Percentiles rank a stretch among this genome's conserved stretches.
Conservation (phyloP, 2,113 vertebrate species). For the Paralichthys olivaceus region DNA sequence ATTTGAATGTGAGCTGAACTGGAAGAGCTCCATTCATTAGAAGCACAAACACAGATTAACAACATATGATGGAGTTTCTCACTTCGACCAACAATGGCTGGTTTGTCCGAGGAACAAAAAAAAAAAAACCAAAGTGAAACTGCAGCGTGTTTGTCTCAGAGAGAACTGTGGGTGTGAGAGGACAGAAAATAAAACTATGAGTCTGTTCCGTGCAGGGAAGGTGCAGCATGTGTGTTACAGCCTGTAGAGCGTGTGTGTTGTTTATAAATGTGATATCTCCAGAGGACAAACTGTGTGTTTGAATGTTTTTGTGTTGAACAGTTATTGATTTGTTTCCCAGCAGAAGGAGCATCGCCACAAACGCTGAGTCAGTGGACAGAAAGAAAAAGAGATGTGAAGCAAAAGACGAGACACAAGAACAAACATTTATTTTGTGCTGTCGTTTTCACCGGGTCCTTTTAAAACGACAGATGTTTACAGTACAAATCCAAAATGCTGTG, state of each 20-base stretch:
- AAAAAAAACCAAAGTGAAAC: no score
- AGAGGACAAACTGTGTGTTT: neutral
- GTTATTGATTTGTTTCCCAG: neutral
- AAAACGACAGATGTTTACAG: no score
- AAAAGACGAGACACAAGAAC: neutral
- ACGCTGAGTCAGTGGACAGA: neutral
- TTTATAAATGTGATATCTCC: neutral
- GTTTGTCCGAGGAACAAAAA: no score
- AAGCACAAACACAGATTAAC: slow-evolving; percentile 1
- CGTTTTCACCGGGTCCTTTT: no score
- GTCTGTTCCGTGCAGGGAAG: no score
- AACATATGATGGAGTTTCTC: neutral
- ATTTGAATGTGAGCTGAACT: neutral
- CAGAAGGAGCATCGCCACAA: neutral
- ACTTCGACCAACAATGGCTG: no score
- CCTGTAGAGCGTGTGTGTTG: neutral
- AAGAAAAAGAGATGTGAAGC: no score
- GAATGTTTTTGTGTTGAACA: neutral
- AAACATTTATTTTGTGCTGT: no score
- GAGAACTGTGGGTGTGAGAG: no score
- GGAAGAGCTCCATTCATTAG: slow-evolving; percentile 14
- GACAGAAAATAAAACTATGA: no score
- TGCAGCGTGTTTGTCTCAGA: no score
- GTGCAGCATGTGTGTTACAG: neutral
- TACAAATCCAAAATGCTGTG: neutral